Percentiles rank a stretch among this genome's conserved stretches.
Conservation (phyloP, 1,140 invertebrate genomes). For the Drosophila ironensis region DNA sequence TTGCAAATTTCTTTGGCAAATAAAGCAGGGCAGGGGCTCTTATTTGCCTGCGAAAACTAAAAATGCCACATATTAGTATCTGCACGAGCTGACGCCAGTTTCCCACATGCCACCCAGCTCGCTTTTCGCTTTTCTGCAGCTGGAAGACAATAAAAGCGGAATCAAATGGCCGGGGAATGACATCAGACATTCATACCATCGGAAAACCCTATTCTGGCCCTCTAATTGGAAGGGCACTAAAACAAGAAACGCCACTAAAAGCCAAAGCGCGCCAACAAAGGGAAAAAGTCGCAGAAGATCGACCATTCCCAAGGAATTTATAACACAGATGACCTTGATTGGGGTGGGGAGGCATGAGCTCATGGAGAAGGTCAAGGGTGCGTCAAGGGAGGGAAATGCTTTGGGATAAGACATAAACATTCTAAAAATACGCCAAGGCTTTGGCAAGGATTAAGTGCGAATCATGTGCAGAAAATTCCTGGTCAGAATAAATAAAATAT, state of each 20-base stretch:
- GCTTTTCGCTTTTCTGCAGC: background rate
- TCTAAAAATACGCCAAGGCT: background rate
- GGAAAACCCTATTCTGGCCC: slow-evolving; percentile 20
- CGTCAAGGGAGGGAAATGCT: background rate
- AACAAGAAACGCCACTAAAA: slow-evolving; percentile 19
- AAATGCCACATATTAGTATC: too few relatives aligned
- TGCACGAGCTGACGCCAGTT: background rate
- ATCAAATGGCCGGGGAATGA: slow-evolving; percentile 45
- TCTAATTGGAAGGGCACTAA: slow-evolving; percentile 26
- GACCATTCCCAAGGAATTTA: slow-evolving; percentile 9
- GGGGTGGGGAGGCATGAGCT: slow-evolving; percentile 1
- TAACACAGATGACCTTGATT: slow-evolving; percentile 21
- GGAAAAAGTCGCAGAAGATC: background rate
- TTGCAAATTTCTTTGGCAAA: slow-evolving; percentile 44
- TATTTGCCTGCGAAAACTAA: background rate
- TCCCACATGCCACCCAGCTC: slow-evolving; percentile 5
- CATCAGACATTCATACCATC: slow-evolving; percentile 51
- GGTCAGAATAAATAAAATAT: slow-evolving; percentile 4
- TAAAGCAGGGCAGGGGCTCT: slow-evolving; percentile 2
- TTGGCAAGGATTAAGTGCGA: background rate
- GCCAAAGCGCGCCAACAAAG: slow-evolving; percentile 5
- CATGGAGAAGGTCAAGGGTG: slow-evolving; percentile 3
- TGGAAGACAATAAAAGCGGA: slow-evolving; percentile 53
- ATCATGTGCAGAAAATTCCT: background rate
- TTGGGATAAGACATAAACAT: background rate